phyloP scores from a whole-genome alignment of 1,140 invertebrate genomes.

The Aphaenogaster rudis region DNA sequence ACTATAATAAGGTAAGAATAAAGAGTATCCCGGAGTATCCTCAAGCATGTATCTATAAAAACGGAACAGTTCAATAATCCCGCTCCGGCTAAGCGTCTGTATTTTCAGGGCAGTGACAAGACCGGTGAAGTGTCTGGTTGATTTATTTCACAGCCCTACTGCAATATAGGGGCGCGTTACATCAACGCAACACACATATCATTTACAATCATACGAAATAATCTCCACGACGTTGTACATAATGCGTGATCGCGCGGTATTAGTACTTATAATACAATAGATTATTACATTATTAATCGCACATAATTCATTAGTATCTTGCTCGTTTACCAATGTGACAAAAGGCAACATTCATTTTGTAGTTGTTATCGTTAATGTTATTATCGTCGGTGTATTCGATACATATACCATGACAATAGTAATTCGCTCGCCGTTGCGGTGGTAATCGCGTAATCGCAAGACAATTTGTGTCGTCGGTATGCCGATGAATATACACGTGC shows the following conservation, averaged over 20 bases:
- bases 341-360: constrained; percentile 82
- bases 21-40: constrained; percentile 37
- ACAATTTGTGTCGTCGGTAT: constrained; percentile 35
- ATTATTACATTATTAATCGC: constrained; percentile 71
- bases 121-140: constrained; percentile 73
- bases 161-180: constrained; percentile 73
- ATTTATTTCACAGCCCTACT: constrained; percentile 76
- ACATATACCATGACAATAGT: constrained; percentile 69
- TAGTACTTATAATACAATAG: constrained; percentile 70
- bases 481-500: constrained; percentile 38
- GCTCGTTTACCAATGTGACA: constrained; percentile 76
- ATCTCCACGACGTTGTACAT: constrained; percentile 73
- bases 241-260: constrained; percentile 68
- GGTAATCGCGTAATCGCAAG: constrained; percentile 42
- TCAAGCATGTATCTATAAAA: constrained; percentile 42
- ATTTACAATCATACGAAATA: constrained; percentile 77
- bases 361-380: constrained; percentile 74
- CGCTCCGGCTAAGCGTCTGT: background rate
- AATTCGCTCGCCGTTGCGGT: constrained; percentile 63
- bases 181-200: constrained; percentile 77
- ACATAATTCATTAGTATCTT: constrained; percentile 72
- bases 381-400: constrained; percentile 75
- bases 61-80: constrained; percentile 22
- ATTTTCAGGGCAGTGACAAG: constrained; percentile 55
- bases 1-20: constrained; percentile 52